phyloP scores from a whole-genome alignment of 2,113 vertebrate species.

The Poicephalus gulielmi region DNA sequence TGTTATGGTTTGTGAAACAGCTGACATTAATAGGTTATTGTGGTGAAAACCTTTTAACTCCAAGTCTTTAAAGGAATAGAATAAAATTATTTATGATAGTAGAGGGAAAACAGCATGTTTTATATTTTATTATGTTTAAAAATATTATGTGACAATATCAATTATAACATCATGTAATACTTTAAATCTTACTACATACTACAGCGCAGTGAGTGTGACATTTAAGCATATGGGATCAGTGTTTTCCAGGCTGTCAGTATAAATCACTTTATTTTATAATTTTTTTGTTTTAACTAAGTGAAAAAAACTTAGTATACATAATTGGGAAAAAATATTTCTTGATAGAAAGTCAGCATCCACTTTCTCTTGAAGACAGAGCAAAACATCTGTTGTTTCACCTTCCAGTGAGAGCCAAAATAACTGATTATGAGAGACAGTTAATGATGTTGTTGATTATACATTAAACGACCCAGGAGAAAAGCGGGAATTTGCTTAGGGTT shows the following conservation, averaged over 20 bases:
- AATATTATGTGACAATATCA: constrained; percentile 51
- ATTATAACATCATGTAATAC: neutral
- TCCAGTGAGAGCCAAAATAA: neutral
- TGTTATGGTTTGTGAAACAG: neutral
- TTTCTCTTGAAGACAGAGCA: neutral
- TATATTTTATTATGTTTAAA: constrained; percentile 50
- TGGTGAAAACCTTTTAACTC: constrained; percentile 51
- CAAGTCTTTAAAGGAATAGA: constrained; percentile 46
- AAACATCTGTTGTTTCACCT: constrained; percentile 14
- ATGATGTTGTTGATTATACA: neutral
- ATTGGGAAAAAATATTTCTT: neutral
- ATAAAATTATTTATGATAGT: constrained; percentile 55
- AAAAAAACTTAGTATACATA: neutral
- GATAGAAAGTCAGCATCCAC: neutral
- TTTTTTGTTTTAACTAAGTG: neutral
- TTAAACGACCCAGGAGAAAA: neutral
- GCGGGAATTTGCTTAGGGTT: neutral
- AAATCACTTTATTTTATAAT: neutral
- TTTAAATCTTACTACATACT: neutral
- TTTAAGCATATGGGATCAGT: neutral
- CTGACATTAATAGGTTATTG: constrained; percentile 22
- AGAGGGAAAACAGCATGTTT: constrained; percentile 44
- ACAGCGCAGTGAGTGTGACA: neutral
- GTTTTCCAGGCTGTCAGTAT: neutral
- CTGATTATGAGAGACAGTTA: neutral